Conservation (phyloP, 2,113 vertebrate genomes). For the Prietella phreatophila region DNA sequence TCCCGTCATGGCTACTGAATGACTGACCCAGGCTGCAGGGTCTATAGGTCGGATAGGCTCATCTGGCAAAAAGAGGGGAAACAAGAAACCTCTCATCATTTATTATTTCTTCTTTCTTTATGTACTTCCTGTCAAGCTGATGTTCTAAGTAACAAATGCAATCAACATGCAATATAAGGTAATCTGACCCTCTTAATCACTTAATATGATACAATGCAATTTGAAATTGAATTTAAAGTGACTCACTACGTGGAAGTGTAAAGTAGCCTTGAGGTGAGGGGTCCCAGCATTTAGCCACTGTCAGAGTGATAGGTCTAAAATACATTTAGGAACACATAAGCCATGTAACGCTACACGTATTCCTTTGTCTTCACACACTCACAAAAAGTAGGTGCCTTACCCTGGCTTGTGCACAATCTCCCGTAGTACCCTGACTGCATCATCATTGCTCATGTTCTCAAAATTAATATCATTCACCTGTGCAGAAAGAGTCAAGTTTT, state of each 20-base stretch:
- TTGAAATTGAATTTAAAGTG: neutral
- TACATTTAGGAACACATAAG: constrained; percentile 17
- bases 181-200: neutral
- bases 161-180: neutral
- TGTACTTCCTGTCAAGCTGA: constrained; percentile 6
- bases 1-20: constrained; percentile 83
- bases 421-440: constrained; percentile 83
- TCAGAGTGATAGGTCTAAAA: constrained; percentile 85
- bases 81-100: neutral
- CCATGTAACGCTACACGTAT: neutral
- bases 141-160: neutral
- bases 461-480: constrained; percentile 92
- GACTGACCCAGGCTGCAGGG: constrained; percentile 84
- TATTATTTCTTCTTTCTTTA: neutral
- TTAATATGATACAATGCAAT: neutral
- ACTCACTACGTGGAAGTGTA: constrained; percentile 86
- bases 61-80: constrained; percentile 63
- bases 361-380: too few species aligned
- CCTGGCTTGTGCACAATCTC: constrained; percentile 89
- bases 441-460: constrained; percentile 91
- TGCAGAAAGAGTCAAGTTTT: neutral
- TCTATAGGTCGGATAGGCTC: constrained; percentile 89
- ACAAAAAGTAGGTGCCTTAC: constrained; percentile 62
- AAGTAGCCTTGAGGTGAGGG: constrained; percentile 88
- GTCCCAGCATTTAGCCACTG: constrained; percentile 90